Percentiles rank a stretch among this genome's conserved stretches.
Conservation (phyloP, 2,797 vertebrate species). For the Hoplostethus atlanticus region DNA sequence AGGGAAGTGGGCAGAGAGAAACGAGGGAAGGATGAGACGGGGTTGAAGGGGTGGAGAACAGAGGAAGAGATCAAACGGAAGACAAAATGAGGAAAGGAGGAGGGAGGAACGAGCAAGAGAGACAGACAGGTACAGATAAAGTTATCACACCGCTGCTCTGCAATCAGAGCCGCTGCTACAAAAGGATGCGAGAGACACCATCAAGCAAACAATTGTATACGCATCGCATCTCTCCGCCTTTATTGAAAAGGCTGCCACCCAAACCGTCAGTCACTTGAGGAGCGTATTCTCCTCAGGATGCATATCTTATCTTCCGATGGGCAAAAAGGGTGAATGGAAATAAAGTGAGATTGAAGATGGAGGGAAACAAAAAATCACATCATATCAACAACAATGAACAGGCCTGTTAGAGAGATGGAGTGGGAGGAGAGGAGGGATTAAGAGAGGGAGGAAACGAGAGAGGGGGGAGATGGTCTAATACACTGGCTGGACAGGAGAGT, state of each 20-base stretch:
- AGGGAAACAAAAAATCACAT: conserved; percentile 8
- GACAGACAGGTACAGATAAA: conserved; percentile 21
- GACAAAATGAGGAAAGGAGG: conserved; percentile 22
- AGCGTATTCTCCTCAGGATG: conserved; percentile 38
- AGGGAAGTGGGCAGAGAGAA: background rate
- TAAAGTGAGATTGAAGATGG: background rate
- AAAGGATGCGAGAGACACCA: conserved; percentile 28
- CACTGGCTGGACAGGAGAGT: conserved; percentile 14
- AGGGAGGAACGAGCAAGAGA: background rate
- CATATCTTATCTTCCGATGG: conserved; percentile 11
- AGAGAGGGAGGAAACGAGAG: background rate
- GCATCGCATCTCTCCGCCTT: conserved; percentile 26
- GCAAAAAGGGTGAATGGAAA: conserved; percentile 1
- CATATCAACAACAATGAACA: conserved; percentile 15
- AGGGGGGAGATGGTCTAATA: conserved; percentile 18
- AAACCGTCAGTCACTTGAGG: conserved; percentile 55
- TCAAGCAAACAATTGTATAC: conserved; percentile 25
- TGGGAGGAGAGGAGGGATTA: background rate
- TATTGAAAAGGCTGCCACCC: conserved; percentile 53
- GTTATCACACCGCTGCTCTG: conserved; percentile 42
- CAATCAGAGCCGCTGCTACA: conserved; percentile 31
- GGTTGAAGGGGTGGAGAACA: background rate
- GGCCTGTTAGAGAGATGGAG: background rate
- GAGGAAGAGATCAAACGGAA: too few species aligned
- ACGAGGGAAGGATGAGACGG: background rate